Base-by-base conservation (phyloP, 2,888 invertebrate species). In the Coremacera marginata region DNA sequence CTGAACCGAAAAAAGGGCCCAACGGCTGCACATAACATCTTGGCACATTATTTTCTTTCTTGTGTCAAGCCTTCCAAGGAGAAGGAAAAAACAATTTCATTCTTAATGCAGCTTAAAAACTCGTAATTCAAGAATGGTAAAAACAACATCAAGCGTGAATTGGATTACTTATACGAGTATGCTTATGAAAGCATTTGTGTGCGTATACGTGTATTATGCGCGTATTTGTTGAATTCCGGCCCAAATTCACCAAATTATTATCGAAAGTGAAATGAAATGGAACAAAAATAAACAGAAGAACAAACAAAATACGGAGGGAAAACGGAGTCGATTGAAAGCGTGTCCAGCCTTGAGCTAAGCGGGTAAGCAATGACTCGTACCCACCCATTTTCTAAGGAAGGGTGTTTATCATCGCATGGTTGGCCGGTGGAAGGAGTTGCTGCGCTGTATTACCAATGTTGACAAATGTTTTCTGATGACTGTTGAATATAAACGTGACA, bases 111-210 rank as follows among this genome's bases (percentile, higher is more conserved):
- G 31, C n/a, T 27, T 31, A 34, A 31, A 25, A 63, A 63, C 31
- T n/a, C 27, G 11, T 31, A 25, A 31, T 16, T 31, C 63, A 27
- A 63, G n/a, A 31, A 63, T 9, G 14, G 16, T 14, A n/a, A 34
- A 63, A 31, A 3, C 51, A 51, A 77, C 78, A 78, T 76, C 82
- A 82, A 82, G 84, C 84, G 85, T 84, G 85, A 86, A 86, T 85
- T 84, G 85, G 85, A 86, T 86, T 85, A 84, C 83, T 83, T 84
- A 82, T 83, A 81, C 80, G 81, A 79, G 31, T 31, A 31, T 76
- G 74, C 51, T 60, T 63, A 62, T 63, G 34, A 70, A 72, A 68
- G 68, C 57, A 63, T 70, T 63, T 68, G 79, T 73, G 67, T 74
- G 76, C 74, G 73, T 75, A 65, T 37, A 72, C 14, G 67, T 72